Conservation (phyloP, 2,113 vertebrate genomes). For the Dendrocopos noguchii region DNA sequence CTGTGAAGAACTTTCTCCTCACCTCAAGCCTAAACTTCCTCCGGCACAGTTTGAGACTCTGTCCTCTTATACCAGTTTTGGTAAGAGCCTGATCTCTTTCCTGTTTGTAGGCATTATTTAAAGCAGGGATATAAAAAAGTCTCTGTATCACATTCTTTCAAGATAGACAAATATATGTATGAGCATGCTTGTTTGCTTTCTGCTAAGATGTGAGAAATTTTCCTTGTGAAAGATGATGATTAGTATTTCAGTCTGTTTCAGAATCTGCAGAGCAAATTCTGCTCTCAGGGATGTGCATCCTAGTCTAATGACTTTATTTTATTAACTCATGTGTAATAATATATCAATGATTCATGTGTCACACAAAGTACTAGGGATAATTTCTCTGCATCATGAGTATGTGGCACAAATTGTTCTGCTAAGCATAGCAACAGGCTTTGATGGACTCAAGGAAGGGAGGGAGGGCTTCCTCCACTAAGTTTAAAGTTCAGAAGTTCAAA, state of each 20-base stretch:
- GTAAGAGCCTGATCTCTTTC: background rate
- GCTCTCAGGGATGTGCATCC: background rate
- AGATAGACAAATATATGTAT: background rate
- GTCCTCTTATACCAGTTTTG: background rate
- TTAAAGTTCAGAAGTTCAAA: constrained; percentile 65
- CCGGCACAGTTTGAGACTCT: too few relatives aligned
- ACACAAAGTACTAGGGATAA: background rate
- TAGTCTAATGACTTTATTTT: constrained; percentile 1
- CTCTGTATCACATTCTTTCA: background rate
- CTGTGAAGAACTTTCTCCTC: too few relatives aligned
- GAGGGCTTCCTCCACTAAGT: background rate
- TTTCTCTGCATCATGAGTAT: background rate
- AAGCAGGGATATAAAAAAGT: background rate
- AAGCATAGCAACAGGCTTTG: background rate
- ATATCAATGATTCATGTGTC: background rate
- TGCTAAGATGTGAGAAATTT: background rate
- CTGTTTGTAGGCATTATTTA: background rate
- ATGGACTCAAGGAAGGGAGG: background rate
- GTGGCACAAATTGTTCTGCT: constrained; percentile 4
- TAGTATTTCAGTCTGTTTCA: background rate
- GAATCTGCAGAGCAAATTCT: background rate
- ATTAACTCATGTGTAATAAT: background rate
- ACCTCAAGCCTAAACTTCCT: too few relatives aligned
- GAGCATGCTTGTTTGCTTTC: background rate
- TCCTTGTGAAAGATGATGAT: background rate